Evolutionary conservation across 2,888 invertebrate genomes (phyloP).

Genomic region (Liodrosophila aerea): DNA sequence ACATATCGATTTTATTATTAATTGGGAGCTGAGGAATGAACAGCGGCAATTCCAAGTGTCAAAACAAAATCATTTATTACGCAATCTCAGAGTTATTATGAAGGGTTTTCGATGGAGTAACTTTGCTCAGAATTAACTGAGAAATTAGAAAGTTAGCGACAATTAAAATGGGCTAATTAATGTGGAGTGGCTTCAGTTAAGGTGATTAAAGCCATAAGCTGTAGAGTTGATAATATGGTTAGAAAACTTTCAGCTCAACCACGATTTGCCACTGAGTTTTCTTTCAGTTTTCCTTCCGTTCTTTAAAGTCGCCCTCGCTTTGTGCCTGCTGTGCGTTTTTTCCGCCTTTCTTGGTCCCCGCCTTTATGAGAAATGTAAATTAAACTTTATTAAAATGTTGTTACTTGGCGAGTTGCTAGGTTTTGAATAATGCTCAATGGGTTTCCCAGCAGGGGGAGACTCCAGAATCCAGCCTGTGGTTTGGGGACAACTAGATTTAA

Average conservation of each 20-base stretch:
- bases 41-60: slow-evolving; percentile 36
- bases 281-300: slow-evolving; percentile 20
- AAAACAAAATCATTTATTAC: slow-evolving; percentile 34
- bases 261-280: neutral
- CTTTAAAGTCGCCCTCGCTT: neutral
- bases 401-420: slow-evolving; percentile 8
- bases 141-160: slow-evolving; percentile 19
- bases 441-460: no score
- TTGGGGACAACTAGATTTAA: slow-evolving; percentile 6
- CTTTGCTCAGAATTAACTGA: slow-evolving; percentile 5
- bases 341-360: neutral
- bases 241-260: neutral
- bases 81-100: slow-evolving; percentile 14
- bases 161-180: slow-evolving; percentile 38
- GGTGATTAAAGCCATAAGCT: slow-evolving; percentile 6
- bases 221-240: no score
- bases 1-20: slow-evolving; percentile 19
- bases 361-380: slow-evolving; percentile 44
- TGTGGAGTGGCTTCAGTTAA: slow-evolving; percentile 13
- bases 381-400: slow-evolving; percentile 52
- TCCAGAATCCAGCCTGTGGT: neutral
- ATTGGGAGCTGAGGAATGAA: slow-evolving; percentile 27
- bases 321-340: slow-evolving; percentile 5
- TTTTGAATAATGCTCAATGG: slow-evolving; percentile 12
- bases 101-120: neutral